Base-by-base conservation (phyloP, 64 coral and sea anemone species). In the Hydrozoanthus tunicans region DNA sequence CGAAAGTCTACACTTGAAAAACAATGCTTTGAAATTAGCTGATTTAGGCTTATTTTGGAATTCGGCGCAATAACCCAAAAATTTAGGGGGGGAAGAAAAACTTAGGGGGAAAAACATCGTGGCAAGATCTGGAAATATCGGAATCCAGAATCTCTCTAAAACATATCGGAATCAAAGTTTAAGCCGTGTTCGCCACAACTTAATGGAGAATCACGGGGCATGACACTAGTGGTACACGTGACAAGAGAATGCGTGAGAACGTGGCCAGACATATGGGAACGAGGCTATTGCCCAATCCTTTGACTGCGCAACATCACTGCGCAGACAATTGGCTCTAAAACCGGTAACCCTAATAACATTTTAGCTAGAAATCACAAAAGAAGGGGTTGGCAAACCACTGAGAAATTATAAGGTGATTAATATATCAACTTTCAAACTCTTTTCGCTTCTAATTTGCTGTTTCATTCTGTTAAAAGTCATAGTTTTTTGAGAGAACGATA, bases 271-370 rank as follows among this genome's bases (percentile, higher is more conserved):
- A 6, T 56, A 88, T 74, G 10, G 55, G 43, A 61, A 88, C 84
- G 84, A 88, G 84, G 84, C 84, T 88, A 12, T 88, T 88, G 70
- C 23, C 27, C 68, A 73, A 86, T 74, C 62, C 7, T 13, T 27
- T 15, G 61, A 88, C 55, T 51, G 84, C 84, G 83, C 83, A 86
- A 70, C 53, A 24, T 73, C 32, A 51, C 56, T 59, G 84, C 84
- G 84, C 84, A 88, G 25, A 23, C 66, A 10, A 75, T 12, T 60
- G 56, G 67, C 43, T 43, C 32, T 12, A 73, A 58, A 58, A 74
- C 8, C 68, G 24, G 79, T 76, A 10, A 53, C 43, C 72, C 32
- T 13, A 9, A 76, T 52, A 76, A 10, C 27, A 76, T 53, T 9
- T 66, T 17, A 66, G 64, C 10, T 8, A 52, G 13, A 56, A 72